phyloP scores from a whole-genome alignment of 2,797 vertebrate species.

The Tangara arthus region DNA sequence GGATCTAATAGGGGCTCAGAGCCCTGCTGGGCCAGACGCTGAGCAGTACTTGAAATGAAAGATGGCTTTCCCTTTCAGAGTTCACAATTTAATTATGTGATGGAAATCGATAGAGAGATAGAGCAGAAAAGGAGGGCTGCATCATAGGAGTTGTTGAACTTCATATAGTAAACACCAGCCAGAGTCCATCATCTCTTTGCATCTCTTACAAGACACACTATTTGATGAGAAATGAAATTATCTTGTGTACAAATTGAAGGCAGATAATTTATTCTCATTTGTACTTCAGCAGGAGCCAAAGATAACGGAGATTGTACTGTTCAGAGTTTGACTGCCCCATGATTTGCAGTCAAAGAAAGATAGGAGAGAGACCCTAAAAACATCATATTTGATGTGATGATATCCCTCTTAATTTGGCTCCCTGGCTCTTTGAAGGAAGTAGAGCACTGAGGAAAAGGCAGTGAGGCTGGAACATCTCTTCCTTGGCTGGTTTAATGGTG shows the following conservation, averaged over 20 bases:
- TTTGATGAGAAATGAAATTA: slow-evolving; percentile 4
- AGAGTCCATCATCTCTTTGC: background rate
- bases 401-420: background rate
- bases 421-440: background rate
- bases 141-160: background rate
- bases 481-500: background rate
- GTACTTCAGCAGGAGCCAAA: background rate
- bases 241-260: background rate
- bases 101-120: slow-evolving; percentile 6
- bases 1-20: background rate
- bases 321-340: background rate
- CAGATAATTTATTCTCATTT: background rate
- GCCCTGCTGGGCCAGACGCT: background rate
- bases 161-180: background rate
- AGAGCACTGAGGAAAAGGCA: background rate
- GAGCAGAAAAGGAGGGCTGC: background rate
- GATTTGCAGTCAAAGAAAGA: background rate
- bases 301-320: background rate
- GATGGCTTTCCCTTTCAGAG: slow-evolving; percentile 23
- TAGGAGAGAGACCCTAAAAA: background rate
- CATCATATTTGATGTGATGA: background rate
- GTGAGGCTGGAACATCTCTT: background rate
- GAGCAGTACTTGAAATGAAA: slow-evolving; percentile 40
- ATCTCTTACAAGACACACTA: background rate
- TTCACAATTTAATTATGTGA: slow-evolving; percentile 54